Conservation (phyloP, 2,797 vertebrate species). For the Rhynchotus rufescens region DNA sequence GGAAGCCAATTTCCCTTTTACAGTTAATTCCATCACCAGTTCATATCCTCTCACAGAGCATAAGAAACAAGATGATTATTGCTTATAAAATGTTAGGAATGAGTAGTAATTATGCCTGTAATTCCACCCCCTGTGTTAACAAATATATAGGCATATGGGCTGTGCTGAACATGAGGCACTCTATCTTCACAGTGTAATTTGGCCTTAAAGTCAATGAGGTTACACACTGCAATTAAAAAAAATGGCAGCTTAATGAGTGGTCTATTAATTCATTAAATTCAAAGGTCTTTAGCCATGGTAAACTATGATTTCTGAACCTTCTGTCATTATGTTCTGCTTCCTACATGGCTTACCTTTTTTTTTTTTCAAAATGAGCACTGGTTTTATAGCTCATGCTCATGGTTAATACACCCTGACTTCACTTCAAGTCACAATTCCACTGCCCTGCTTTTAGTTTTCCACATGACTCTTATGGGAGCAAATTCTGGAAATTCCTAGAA, state of each 20-base stretch:
- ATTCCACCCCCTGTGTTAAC: not conserved
- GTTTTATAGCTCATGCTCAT: not conserved
- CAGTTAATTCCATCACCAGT: not conserved
- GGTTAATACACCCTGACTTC: constrained; percentile 29
- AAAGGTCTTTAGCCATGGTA: not conserved
- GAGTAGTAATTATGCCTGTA: not conserved
- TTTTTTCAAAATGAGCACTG: not conserved
- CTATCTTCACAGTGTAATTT: not conserved
- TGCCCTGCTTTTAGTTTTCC: constrained; percentile 43
- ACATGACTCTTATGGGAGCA: constrained; percentile 18
- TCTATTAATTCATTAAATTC: not conserved
- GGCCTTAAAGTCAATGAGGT: not conserved
- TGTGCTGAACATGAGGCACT: not conserved
- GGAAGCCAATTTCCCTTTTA: not conserved
- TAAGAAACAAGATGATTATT: not conserved
- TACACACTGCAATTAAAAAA: too few relatives aligned
- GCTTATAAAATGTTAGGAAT: not conserved
- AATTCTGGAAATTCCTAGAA: constrained; percentile 36
- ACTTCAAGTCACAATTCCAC: constrained; percentile 12
- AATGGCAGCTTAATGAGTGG: not conserved
- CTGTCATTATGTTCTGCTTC: not conserved
- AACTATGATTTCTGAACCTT: not conserved
- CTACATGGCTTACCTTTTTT: not conserved
- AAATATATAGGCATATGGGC: fast-evolving
- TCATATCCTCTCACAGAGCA: not conserved